These are phyloP conservation scores for Lucilia cuprina DNA, from an alignment of 1,140 invertebrate species.

Conservation along the genomic window DNA sequence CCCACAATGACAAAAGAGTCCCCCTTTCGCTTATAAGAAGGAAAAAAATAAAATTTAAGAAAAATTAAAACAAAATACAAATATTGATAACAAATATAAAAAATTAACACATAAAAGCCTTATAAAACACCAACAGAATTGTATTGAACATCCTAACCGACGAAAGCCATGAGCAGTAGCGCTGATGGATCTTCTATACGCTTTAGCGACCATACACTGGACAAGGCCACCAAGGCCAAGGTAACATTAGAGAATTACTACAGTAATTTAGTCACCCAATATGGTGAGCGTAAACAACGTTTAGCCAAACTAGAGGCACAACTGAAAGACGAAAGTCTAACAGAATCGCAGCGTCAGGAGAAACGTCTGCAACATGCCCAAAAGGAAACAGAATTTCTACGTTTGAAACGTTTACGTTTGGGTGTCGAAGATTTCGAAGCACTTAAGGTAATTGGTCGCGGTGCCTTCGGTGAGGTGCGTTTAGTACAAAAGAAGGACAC, in stretches of 20 bases:
- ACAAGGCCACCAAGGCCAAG: constrained; percentile 99
- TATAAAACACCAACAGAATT: neutral
- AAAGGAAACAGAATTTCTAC: constrained; percentile 97
- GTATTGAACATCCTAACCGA: neutral
- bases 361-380: constrained; percentile 94
- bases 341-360: constrained; percentile 84
- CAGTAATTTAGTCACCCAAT: constrained; percentile 95
- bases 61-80: neutral
- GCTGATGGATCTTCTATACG: constrained; percentile 69
- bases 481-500: constrained; percentile 99
- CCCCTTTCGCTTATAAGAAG: neutral
- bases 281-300: constrained; percentile 94
- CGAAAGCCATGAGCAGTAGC: constrained; percentile 54
- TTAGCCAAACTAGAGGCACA: constrained; percentile 92
- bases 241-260: constrained; percentile 99
- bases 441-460: constrained; percentile 93
- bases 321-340: constrained; percentile 89
- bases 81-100: neutral
- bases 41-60: neutral
- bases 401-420: constrained; percentile 93
- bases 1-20: constrained; percentile 31
- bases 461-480: constrained; percentile 98
- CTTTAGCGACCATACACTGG: constrained; percentile 95
- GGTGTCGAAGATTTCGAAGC: constrained; percentile 99
- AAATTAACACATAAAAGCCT: neutral